Evolutionary conservation across 2,113 vertebrate genomes (phyloP), one percentile per base, ranked within the genome.

Genomic region (Serilophus lunatus): DNA sequence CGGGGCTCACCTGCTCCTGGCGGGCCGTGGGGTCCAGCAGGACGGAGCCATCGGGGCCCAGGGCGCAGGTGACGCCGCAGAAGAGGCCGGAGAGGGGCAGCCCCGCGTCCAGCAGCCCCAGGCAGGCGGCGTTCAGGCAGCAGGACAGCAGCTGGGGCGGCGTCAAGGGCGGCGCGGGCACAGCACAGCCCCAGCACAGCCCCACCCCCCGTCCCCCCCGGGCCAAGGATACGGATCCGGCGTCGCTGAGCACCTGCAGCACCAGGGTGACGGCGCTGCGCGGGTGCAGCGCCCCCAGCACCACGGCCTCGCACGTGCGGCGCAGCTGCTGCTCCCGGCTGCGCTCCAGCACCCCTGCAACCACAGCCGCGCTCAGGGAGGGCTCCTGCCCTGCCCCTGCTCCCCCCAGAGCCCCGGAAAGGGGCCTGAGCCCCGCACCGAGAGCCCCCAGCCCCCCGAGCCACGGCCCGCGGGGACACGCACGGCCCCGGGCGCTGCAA

Each of bases 71-170:
- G 71, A 99, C 97, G 0, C 99, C 98, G 2, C 99, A 99, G 97
- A 99, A 99, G 47, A 99, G 98, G n/a, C 98, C 89, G 13, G 92
- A 83, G 97, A 99, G 98, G 3, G 99, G 98, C 83, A 99, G 96
- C 13, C 99, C 99, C 0, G 99, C 98, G 0, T 99, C 99, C 98
- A 99, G 98, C 38, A 99, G 85, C 6, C 98, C 98, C 98, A 99
- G 98, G 87, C 99, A 99, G 77, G 99, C 97, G 0, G 98, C 98
- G 1, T 99, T 99, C 86, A 99, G 94, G 72, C 97, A 98, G 95
- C 99, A 99, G 4, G 99, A 97, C 50, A 99, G 93, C 23, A 99
- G 97, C 99, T 99, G 93, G 40, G 5, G 0, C 23, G 2, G 11
- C 0, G 88, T 94, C 56, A 96, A 96, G 95, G 59, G 6, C n/a